These are phyloP conservation scores for Maniola hyperantus DNA, from an alignment of 2,888 invertebrate genomes.

Conservation along the genomic window DNA sequence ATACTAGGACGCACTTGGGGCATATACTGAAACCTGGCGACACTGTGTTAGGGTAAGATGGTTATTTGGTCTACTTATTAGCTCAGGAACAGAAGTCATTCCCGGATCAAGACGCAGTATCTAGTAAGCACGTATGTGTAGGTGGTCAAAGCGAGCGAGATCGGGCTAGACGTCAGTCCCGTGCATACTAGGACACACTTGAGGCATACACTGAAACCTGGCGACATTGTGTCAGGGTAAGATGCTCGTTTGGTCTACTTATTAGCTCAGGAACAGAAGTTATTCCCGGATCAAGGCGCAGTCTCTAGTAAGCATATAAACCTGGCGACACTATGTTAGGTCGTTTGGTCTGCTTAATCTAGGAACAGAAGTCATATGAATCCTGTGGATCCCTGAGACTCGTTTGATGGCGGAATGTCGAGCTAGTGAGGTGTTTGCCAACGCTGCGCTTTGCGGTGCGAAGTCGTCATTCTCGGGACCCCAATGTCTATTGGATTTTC, in stretches of 20 bases:
- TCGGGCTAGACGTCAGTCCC: slow-evolving; percentile 91
- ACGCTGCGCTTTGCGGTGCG: too few species aligned
- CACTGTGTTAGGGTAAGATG: slow-evolving; percentile 91
- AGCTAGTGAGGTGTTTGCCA: too few species aligned
- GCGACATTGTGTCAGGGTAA: slow-evolving; percentile 96
- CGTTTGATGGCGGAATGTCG: too few species aligned
- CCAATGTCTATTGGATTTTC: too few species aligned
- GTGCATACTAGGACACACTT: slow-evolving; percentile 96
- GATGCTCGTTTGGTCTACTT: slow-evolving; percentile 25
- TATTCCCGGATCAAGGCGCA: too few species aligned
- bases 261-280: neutral
- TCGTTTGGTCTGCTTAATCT: too few species aligned
- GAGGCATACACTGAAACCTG: slow-evolving; percentile 95
- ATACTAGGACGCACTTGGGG: slow-evolving; percentile 96
- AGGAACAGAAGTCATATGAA: too few species aligned
- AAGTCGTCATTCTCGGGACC: too few species aligned
- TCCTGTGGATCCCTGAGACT: too few species aligned
- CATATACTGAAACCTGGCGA: slow-evolving; percentile 96
- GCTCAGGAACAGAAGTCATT: neutral
- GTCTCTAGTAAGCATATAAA: slow-evolving; percentile 52
- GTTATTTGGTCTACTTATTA: neutral
- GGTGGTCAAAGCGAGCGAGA: slow-evolving; percentile 93
- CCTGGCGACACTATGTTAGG: too few species aligned
- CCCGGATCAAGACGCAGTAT: too few species aligned
- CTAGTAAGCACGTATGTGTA: slow-evolving; percentile 89